phyloP scores from a whole-genome alignment of 2,888 invertebrate species.

The Crematogaster levior region DNA sequence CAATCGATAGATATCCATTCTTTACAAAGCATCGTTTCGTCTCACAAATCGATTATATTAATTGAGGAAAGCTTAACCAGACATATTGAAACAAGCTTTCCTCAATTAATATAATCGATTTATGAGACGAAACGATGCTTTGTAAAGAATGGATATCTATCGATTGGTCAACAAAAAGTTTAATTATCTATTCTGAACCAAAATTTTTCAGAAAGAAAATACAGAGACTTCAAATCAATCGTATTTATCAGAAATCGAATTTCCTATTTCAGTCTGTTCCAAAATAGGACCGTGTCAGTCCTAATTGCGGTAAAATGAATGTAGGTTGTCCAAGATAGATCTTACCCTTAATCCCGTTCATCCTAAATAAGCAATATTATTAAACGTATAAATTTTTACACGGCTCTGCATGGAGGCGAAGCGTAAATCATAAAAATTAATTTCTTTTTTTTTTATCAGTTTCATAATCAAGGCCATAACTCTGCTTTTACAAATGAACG shows the following conservation, averaged over 20 bases:
- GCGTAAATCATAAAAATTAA: not conserved
- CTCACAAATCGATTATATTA: not conserved
- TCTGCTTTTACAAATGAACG: not conserved
- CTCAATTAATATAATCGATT: not conserved
- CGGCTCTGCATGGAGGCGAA: not conserved
- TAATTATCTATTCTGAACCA: not conserved
- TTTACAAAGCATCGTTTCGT: not conserved
- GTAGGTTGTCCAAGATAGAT: not conserved
- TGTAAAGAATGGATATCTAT: not conserved
- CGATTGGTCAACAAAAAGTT: not conserved
- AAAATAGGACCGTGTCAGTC: not conserved
- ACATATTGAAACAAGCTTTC: no score
- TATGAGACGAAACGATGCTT: not conserved
- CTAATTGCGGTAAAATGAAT: constrained; percentile 24
- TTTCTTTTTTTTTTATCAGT: not conserved
- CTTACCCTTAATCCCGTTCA: not conserved
- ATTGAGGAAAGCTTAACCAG: not conserved
- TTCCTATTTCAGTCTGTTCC: not conserved
- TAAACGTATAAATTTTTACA: not conserved
- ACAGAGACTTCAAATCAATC: not conserved
- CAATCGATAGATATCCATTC: not conserved
- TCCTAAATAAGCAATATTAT: not conserved
- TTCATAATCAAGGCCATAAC: not conserved
- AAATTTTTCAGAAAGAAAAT: not conserved
- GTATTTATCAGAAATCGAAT: constrained; percentile 1